Percentiles rank a stretch among this genome's conserved stretches.
phyloP scores from a whole-genome alignment of 2,113 vertebrate genomes.

The Mesitornis unicolor region DNA sequence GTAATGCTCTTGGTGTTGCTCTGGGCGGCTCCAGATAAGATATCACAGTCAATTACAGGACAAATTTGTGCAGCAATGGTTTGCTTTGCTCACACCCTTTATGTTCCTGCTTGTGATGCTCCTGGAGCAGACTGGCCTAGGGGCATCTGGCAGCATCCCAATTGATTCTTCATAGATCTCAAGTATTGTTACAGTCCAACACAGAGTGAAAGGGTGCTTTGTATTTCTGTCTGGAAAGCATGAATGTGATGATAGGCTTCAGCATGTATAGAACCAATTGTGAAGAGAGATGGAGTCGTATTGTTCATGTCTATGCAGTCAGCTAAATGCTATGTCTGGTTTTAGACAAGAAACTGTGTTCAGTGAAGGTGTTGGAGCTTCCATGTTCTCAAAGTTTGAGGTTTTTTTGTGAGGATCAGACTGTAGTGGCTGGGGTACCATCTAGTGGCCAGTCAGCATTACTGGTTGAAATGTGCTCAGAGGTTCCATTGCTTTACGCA shows the following conservation, averaged over 20 bases:
- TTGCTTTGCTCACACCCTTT: not conserved
- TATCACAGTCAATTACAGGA: fast-evolving
- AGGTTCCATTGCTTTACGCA: not conserved
- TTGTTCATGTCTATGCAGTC: not conserved
- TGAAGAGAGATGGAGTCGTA: not conserved
- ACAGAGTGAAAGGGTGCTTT: not conserved
- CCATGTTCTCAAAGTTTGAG: not conserved
- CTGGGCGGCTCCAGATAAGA: not conserved
- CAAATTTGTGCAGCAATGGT: not conserved
- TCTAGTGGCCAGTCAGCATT: conserved; percentile 5
- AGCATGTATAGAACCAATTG: not conserved
- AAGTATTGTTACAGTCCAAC: fast-evolving
- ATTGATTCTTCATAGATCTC: not conserved
- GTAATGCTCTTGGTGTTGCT: not conserved
- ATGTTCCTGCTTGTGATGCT: not conserved
- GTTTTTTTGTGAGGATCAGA: not conserved
- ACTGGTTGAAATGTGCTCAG: fast-evolving
- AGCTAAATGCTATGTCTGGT: not conserved
- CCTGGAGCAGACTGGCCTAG: fast-evolving
- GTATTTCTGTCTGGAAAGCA: not conserved
- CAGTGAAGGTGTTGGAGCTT: not conserved
- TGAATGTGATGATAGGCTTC: not conserved
- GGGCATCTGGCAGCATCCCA: not conserved
- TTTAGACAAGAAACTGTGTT: not conserved
- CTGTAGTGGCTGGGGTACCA: not conserved